Conservation (phyloP, 2,797 vertebrate genomes). For the Florisuga fusca region DNA sequence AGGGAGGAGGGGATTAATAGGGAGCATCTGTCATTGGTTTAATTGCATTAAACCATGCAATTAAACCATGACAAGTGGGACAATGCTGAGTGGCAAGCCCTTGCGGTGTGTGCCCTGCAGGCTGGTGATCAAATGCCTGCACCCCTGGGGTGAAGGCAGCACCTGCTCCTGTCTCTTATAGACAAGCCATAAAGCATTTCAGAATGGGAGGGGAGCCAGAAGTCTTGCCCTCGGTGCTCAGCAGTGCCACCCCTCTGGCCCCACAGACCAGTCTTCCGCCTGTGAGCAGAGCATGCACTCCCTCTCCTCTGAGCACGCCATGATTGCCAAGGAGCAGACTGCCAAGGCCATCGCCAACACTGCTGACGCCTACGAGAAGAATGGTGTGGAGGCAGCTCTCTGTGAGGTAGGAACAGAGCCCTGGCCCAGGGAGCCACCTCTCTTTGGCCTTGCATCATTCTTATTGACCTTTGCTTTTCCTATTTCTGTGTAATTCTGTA, state of each 20-base stretch:
- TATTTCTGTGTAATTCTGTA: background rate
- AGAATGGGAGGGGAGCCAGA: background rate
- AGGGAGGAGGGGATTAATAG: no score
- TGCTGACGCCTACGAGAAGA: conserved; percentile 65
- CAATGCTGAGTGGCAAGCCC: fast-evolving
- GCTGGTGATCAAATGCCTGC: fast-evolving
- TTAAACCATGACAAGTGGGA: background rate
- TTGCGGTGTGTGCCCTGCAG: background rate
- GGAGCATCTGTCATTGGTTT: no score
- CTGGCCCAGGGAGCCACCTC: fast-evolving
- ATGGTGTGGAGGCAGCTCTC: conserved; percentile 70
- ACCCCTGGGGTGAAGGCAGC: background rate
- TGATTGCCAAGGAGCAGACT: conserved; percentile 79
- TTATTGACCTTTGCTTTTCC: background rate
- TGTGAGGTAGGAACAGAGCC: conserved; percentile 69
- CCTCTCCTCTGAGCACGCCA: conserved; percentile 76
- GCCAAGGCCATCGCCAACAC: conserved; percentile 78
- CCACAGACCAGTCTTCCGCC: conserved; percentile 56
- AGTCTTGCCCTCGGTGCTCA: fast-evolving
- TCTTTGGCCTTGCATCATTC: background rate
- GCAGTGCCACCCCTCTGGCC: background rate
- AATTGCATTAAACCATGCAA: no score
- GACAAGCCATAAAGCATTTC: background rate
- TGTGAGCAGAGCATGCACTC: conserved; percentile 55
- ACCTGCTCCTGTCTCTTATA: background rate